phyloP scores from a whole-genome alignment of 2,888 invertebrate species.

The Tridacna crocea region DNA sequence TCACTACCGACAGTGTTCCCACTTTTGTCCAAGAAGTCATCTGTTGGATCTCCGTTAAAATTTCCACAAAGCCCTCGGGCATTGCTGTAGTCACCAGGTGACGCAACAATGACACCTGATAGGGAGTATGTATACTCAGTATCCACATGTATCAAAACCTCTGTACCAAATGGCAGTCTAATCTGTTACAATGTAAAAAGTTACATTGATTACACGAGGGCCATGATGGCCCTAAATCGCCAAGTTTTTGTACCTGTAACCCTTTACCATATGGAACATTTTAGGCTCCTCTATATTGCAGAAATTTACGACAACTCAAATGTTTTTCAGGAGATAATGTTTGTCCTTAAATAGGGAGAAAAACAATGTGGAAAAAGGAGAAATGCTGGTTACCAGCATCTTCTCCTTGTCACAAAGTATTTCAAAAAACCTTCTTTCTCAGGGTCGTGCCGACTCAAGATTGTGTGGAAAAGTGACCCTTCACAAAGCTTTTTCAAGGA shows the following conservation, averaged over 20 bases:
- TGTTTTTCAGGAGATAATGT: not conserved
- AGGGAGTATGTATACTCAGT: not conserved
- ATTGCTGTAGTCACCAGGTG: not conserved
- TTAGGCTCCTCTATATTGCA: not conserved
- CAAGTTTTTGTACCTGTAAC: not conserved
- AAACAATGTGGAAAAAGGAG: not conserved
- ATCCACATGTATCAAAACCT: not conserved
- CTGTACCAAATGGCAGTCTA: not conserved
- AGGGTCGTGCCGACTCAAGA: not conserved
- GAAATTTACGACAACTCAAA: not conserved
- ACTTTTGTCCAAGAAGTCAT: not conserved
- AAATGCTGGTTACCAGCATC: not conserved
- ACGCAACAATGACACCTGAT: not conserved
- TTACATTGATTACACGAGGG: not conserved
- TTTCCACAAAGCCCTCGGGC: conserved; percentile 9
- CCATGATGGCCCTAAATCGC: not conserved
- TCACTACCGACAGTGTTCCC: not conserved
- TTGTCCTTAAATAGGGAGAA: not conserved
- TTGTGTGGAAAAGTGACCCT: too few relatives aligned
- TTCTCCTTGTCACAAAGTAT: not conserved
- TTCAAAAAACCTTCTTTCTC: not conserved
- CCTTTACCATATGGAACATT: not conserved
- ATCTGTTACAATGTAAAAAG: not conserved
- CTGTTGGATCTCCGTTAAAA: conserved; percentile 1
- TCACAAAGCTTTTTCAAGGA: too few relatives aligned